Conservation (phyloP, 2,113 vertebrate genomes). For the Tachysurus vachellii region DNA sequence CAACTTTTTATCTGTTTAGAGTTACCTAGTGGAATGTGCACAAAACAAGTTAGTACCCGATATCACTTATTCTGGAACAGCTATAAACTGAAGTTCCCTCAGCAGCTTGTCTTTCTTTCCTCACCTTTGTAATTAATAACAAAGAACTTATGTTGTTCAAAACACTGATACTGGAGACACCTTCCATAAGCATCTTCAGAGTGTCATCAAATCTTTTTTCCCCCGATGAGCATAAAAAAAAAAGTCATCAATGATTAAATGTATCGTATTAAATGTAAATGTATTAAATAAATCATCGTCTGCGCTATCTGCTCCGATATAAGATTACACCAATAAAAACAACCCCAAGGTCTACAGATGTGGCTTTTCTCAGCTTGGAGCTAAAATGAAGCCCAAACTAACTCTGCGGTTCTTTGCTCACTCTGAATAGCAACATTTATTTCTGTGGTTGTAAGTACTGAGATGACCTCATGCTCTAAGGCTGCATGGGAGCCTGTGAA, state of each 20-base stretch:
- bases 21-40: background rate
- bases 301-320: background rate
- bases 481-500: conserved; percentile 48
- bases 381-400: conserved; percentile 49
- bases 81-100: no score
- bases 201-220: background rate
- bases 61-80: background rate
- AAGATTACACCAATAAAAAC: background rate
- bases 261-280: no score
- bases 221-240: background rate
- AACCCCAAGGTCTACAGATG: conserved; percentile 28
- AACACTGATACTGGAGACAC: background rate
- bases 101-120: background rate
- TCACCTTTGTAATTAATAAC: background rate
- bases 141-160: background rate
- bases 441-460: conserved; percentile 52
- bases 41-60: background rate
- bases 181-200: background rate
- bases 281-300: background rate
- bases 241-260: background rate
- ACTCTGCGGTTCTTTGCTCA: conserved; percentile 10
- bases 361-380: conserved; percentile 53
- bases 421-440: conserved; percentile 47
- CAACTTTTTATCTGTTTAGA: background rate
- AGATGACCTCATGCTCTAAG: conserved; percentile 46